Percentiles rank a stretch among this genome's conserved stretches.
Evolutionary conservation across 2,113 vertebrate genomes (phyloP).

Genomic region (Alaudala cheleensis): DNA sequence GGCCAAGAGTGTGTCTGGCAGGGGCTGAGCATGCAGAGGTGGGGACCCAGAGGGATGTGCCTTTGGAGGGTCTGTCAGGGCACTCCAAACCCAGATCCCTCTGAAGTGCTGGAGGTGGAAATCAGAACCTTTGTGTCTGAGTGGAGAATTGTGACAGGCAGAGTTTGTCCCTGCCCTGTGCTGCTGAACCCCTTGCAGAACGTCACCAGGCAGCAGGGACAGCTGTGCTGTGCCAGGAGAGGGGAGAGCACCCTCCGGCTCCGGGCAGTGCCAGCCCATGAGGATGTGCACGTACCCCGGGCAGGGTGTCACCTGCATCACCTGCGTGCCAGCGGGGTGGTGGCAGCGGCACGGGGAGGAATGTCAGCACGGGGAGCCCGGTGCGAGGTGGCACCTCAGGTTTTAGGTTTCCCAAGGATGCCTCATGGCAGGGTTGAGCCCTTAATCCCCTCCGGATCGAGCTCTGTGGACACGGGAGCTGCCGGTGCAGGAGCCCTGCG

Average conservation of each 20-base stretch:
- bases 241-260: background rate
- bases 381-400: conserved; percentile 22
- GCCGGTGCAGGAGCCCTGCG: conserved; percentile 4
- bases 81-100: background rate
- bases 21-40: background rate
- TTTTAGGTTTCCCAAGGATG: conserved; percentile 52
- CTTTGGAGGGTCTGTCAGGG: background rate
- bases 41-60: background rate
- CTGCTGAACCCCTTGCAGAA: background rate
- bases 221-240: background rate
- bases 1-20: too few relatives aligned
- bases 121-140: background rate
- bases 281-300: conserved; percentile 33
- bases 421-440: conserved; percentile 5
- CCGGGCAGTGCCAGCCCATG: background rate
- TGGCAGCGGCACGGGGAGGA: background rate
- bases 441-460: conserved; percentile 38
- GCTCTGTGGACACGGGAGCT: conserved; percentile 19
- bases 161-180: background rate
- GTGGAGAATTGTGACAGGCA: background rate
- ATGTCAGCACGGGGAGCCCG: background rate
- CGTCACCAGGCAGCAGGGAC: rapidly evolving
- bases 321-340: background rate
- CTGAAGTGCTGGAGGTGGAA: background rate
- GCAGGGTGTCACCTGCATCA: background rate